Percentiles rank a stretch among this genome's conserved stretches.
Conservation (phyloP, 2,113 vertebrate genomes). For the Amblyornis subalaris region DNA sequence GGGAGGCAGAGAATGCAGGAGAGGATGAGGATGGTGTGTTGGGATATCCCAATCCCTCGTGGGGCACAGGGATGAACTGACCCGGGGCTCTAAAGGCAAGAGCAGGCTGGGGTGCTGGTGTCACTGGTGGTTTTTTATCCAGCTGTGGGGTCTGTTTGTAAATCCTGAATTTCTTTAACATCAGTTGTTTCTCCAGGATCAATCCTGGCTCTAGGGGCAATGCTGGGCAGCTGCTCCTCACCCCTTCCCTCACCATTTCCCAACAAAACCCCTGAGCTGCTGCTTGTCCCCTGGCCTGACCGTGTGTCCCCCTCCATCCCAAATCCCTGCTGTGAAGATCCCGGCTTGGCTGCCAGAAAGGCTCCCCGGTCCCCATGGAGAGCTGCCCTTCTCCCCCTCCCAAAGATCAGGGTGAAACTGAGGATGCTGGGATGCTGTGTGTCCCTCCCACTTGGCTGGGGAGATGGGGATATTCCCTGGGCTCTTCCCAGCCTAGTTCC, state of each 20-base stretch:
- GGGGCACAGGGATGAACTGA: background rate
- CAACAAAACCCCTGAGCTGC: background rate
- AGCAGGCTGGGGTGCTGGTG: background rate
- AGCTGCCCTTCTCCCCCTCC: background rate
- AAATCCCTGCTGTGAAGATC: background rate
- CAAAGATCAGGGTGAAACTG: background rate
- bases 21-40: background rate
- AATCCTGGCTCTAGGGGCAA: background rate
- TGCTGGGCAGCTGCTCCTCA: background rate
- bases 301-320: background rate
- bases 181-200: background rate
- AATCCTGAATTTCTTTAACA: background rate
- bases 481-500: background rate
- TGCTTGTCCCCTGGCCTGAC: background rate
- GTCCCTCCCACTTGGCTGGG: background rate
- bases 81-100: background rate
- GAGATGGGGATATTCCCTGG: background rate
- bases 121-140: background rate
- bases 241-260: background rate
- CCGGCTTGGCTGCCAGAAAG: background rate
- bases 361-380: background rate
- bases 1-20: background rate
- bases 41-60: background rate
- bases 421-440: background rate
- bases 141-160: background rate